phyloP scores from a whole-genome alignment of 1,140 invertebrate genomes.

The Drosophila grimshawi region DNA sequence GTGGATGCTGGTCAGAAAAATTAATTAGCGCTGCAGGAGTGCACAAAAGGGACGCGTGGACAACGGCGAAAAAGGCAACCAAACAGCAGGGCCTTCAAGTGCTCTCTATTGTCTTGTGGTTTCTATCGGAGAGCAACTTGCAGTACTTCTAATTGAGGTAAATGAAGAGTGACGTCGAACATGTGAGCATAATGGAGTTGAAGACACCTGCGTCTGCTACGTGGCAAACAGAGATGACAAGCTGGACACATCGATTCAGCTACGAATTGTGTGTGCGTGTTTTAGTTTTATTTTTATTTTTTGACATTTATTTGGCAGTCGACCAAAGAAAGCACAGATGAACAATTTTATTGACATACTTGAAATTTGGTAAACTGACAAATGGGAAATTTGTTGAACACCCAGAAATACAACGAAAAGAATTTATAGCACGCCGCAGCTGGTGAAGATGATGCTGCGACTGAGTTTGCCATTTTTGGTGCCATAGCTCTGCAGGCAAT shows the following conservation, averaged over 20 bases:
- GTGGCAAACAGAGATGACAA: slow-evolving; percentile 33
- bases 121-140: slow-evolving; percentile 8
- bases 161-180: slow-evolving; percentile 79
- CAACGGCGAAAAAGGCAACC: slow-evolving; percentile 9
- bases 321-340: background rate
- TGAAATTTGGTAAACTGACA: background rate
- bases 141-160: slow-evolving; percentile 67
- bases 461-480: slow-evolving; percentile 76
- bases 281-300: background rate
- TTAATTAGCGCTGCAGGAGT: slow-evolving; percentile 82
- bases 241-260: slow-evolving; percentile 3
- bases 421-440: slow-evolving; percentile 58
- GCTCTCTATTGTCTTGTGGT: slow-evolving; percentile 9
- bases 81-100: slow-evolving; percentile 18
- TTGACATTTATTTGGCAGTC: slow-evolving; percentile 27
- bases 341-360: slow-evolving; percentile 26
- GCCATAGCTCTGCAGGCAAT: slow-evolving; percentile 69
- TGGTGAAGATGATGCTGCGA: slow-evolving; percentile 50
- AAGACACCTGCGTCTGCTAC: slow-evolving; percentile 67
- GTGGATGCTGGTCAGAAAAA: slow-evolving; percentile 71
- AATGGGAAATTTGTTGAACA: slow-evolving; percentile 26
- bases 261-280: background rate
- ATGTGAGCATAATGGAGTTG: slow-evolving; percentile 71
- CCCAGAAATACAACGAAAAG: background rate
- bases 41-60: slow-evolving; percentile 48